Evolutionary conservation across 1,140 invertebrate genomes (phyloP).

Genomic region (Heterodera schachtii): DNA sequence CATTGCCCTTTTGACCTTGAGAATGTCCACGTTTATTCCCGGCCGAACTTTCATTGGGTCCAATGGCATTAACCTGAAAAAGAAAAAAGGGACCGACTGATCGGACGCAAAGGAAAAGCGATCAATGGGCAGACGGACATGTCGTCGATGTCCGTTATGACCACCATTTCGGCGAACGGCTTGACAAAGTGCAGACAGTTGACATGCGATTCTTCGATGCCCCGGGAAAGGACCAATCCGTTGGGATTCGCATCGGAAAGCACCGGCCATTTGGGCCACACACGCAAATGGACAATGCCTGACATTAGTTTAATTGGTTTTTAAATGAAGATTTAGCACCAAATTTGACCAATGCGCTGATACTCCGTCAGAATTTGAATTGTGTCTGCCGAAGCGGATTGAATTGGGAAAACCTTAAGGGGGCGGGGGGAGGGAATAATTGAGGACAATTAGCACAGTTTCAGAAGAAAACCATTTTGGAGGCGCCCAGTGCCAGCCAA

Average conservation of each 20-base stretch:
- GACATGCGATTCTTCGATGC: conserved; percentile 58
- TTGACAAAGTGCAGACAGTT: conserved; percentile 64
- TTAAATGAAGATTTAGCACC: no score
- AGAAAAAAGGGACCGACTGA: background rate
- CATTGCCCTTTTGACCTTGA: conserved; percentile 42
- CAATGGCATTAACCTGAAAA: conserved; percentile 49
- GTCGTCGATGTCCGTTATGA: conserved; percentile 65
- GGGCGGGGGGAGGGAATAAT: no score
- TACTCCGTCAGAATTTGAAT: conserved; percentile 57
- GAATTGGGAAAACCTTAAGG: conserved; percentile 62
- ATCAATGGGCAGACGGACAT: conserved; percentile 35
- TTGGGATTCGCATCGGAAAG: conserved; percentile 65
- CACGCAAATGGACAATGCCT: conserved; percentile 60
- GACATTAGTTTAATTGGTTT: no score
- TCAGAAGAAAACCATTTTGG: conserved; percentile 46
- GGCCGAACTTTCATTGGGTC: conserved; percentile 53
- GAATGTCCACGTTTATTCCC: conserved; percentile 53
- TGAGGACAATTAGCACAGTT: background rate
- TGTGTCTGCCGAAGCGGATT: conserved; percentile 59
- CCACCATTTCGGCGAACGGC: conserved; percentile 62
- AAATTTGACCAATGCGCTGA: conserved; percentile 55
- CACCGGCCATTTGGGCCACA: conserved; percentile 65
- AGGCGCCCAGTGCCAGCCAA: conserved; percentile 63
- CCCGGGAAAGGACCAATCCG: conserved; percentile 62
- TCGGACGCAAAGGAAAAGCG: no score